Evolutionary conservation across 2,797 vertebrate genomes (phyloP).

Genomic region (Thaleichthys pacificus): DNA sequence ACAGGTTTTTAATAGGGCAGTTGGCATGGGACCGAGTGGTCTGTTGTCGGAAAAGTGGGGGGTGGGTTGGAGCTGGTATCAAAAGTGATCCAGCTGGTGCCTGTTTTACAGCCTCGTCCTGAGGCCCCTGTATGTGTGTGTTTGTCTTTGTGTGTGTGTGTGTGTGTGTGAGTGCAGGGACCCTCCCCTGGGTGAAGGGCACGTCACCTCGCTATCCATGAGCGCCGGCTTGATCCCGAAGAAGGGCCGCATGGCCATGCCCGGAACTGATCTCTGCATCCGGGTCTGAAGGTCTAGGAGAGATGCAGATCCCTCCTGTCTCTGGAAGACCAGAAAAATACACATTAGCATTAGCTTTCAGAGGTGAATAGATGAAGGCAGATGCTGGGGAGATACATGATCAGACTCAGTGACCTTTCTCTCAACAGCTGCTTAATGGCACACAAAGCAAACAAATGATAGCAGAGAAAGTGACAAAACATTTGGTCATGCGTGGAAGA

Average conservation of each 20-base stretch:
- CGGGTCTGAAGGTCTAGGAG: constrained; percentile 86
- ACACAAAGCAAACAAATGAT: not conserved
- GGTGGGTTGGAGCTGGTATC: not conserved
- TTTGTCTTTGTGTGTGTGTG: not conserved
- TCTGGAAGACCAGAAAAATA: constrained; percentile 69
- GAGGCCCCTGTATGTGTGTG: not conserved
- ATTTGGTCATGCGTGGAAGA: not conserved
- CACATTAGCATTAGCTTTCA: too few relatives aligned
- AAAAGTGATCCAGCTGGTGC: constrained; percentile 10
- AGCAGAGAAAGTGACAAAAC: not conserved
- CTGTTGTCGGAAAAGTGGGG: not conserved
- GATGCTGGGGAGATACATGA: too few relatives aligned
- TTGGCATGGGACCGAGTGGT: not conserved
- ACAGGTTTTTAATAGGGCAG: not conserved
- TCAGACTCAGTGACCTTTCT: not conserved
- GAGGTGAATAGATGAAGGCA: too few relatives aligned
- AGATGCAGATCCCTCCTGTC: constrained; percentile 94
- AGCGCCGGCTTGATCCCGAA: constrained; percentile 86
- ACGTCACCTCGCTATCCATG: constrained; percentile 82
- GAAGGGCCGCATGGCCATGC: constrained; percentile 97
- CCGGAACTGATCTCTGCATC: constrained; percentile 87
- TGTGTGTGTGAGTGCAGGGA: constrained; percentile 24
- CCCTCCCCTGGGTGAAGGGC: constrained; percentile 2
- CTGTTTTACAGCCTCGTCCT: not conserved
- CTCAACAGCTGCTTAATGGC: too few relatives aligned